These are phyloP conservation scores for Oryzias curvinotus DNA, from an alignment of 2,113 vertebrate species.

Conservation along the genomic window DNA sequence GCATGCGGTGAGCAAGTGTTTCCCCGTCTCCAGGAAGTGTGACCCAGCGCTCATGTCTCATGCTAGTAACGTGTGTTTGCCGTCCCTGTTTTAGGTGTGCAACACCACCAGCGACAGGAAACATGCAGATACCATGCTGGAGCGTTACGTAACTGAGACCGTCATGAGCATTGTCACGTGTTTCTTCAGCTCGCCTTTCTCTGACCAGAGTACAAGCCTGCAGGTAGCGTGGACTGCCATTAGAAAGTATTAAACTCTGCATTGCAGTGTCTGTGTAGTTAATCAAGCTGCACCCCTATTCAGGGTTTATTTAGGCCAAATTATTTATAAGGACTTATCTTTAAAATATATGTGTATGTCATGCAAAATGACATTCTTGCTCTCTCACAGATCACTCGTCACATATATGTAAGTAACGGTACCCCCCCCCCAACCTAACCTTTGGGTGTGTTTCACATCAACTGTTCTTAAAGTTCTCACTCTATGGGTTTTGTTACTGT, in stretches of 20 bases:
- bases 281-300: neutral
- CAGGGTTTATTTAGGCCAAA: neutral
- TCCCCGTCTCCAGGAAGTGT: constrained; percentile 32
- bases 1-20: neutral
- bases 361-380: constrained; percentile 27
- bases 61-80: constrained; percentile 7
- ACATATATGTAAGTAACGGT: constrained; percentile 75
- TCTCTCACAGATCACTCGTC: constrained; percentile 60
- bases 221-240: constrained; percentile 79
- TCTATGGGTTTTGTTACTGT: constrained; percentile 31
- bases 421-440: constrained; percentile 10
- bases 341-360: neutral
- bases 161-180: constrained; percentile 98
- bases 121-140: constrained; percentile 89
- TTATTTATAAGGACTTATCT: neutral
- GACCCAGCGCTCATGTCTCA: constrained; percentile 28
- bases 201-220: constrained; percentile 97
- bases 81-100: constrained; percentile 82
- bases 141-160: constrained; percentile 94
- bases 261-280: neutral
- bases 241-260: neutral
- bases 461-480: constrained; percentile 2
- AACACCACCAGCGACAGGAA: constrained; percentile 97
- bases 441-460: constrained; percentile 26
- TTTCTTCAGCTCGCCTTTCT: constrained; percentile 99